Evolutionary conservation across 2,888 invertebrate species (phyloP).

Genomic region (Exocentrus adspersus): DNA sequence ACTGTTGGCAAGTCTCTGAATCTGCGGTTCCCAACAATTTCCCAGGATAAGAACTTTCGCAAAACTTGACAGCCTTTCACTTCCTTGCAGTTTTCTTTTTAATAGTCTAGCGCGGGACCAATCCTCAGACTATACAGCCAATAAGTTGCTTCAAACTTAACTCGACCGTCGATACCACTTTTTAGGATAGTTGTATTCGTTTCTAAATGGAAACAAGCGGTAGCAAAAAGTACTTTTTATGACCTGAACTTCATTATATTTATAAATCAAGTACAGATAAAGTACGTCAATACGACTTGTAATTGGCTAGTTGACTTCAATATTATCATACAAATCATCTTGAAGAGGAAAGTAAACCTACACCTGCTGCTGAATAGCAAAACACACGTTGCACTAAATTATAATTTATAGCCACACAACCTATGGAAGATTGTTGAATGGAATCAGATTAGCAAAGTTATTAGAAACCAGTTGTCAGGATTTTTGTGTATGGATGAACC

Average conservation of each 20-base stretch:
- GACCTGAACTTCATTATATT: not conserved
- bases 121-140: too few species aligned
- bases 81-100: too few species aligned
- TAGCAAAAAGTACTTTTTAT: not conserved
- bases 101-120: too few species aligned
- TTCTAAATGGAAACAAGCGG: not conserved
- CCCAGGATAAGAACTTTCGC: too few species aligned
- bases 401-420: not conserved
- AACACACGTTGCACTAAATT: slow-evolving; percentile 3
- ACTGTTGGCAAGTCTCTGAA: slow-evolving; percentile 38
- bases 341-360: not conserved
- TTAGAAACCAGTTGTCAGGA: not conserved
- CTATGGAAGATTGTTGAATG: not conserved
- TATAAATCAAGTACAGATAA: not conserved
- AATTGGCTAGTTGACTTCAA: slow-evolving; percentile 4
- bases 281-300: not conserved
- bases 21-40: slow-evolving; percentile 35
- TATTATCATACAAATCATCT: slow-evolving; percentile 15
- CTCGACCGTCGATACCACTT: too few species aligned
- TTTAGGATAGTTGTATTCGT: not conserved
- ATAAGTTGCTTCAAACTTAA: too few species aligned
- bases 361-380: slow-evolving; percentile 11
- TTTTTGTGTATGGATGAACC: not conserved
- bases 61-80: too few species aligned
- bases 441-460: not conserved